These are phyloP conservation scores for Oscheius sp. DNA, from an alignment of 2,888 invertebrate genomes.

Conservation along the genomic window DNA sequence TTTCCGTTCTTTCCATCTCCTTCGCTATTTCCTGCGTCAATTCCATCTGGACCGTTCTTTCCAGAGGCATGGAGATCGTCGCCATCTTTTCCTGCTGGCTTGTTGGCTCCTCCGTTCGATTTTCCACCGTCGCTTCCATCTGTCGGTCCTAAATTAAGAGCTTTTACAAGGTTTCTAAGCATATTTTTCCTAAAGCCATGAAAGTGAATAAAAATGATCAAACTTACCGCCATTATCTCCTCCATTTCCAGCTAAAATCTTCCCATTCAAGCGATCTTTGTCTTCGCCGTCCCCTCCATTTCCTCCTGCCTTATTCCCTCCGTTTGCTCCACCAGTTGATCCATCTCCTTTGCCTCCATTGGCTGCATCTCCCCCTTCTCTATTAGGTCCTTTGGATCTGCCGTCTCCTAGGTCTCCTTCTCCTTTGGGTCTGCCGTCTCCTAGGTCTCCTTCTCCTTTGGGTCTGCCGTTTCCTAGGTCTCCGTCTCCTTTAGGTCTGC, in stretches of 20 bases:
- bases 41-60: conserved; percentile 3
- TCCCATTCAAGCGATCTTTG: conserved; percentile 12
- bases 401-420: neutral
- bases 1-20: conserved; percentile 15
- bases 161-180: too few species aligned
- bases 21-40: conserved; percentile 20
- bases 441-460: conserved; percentile 23
- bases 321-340: neutral
- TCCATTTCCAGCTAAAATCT: neutral
- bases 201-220: too few species aligned
- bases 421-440: conserved; percentile 43
- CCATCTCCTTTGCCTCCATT: conserved; percentile 15
- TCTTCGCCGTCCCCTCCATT: conserved; percentile 31
- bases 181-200: too few species aligned
- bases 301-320: conserved; percentile 10
- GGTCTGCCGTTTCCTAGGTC: conserved; percentile 45
- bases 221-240: neutral
- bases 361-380: neutral
- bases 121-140: conserved; percentile 17
- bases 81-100: conserved; percentile 11
- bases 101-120: conserved; percentile 26
- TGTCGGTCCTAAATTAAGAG: neutral
- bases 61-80: conserved; percentile 28
- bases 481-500: conserved; percentile 21
- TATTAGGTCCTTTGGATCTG: neutral